Evolutionary conservation across 2,113 vertebrate species (phyloP).

Genomic region (Burhinus bistriatus): DNA sequence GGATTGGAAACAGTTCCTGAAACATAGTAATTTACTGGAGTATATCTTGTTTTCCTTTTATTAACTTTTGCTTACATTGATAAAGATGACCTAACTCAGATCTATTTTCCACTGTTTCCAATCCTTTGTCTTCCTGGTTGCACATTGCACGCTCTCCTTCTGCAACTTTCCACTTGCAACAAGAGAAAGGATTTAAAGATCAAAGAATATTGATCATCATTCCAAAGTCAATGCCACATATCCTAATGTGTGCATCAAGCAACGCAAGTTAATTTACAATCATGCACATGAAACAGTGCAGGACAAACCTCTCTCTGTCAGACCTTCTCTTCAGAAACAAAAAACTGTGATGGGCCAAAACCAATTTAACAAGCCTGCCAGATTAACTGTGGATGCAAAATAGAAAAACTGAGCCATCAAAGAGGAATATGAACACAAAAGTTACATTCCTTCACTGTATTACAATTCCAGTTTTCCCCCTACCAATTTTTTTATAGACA

Average conservation of each 20-base stretch:
- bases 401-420: background rate
- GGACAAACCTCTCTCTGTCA: background rate
- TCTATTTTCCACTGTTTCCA: background rate
- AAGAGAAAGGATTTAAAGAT: constrained; percentile 52
- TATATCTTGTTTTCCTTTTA: background rate
- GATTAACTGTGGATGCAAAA: background rate
- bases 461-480: background rate
- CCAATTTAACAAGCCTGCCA: background rate
- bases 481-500: background rate
- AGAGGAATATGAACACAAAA: background rate
- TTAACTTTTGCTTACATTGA: background rate
- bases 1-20: background rate
- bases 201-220: constrained; percentile 60
- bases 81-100: constrained; percentile 3
- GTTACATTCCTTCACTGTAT: background rate
- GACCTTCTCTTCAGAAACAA: background rate
- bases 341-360: background rate
- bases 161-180: constrained; percentile 11
- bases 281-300: background rate
- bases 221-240: constrained; percentile 43
- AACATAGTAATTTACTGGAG: background rate
- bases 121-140: background rate
- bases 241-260: background rate
- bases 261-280: constrained; percentile 31
- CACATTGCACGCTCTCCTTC: background rate